These are phyloP conservation scores for Cariama cristata DNA, from an alignment of 2,113 vertebrate genomes.

Conservation along the genomic window DNA sequence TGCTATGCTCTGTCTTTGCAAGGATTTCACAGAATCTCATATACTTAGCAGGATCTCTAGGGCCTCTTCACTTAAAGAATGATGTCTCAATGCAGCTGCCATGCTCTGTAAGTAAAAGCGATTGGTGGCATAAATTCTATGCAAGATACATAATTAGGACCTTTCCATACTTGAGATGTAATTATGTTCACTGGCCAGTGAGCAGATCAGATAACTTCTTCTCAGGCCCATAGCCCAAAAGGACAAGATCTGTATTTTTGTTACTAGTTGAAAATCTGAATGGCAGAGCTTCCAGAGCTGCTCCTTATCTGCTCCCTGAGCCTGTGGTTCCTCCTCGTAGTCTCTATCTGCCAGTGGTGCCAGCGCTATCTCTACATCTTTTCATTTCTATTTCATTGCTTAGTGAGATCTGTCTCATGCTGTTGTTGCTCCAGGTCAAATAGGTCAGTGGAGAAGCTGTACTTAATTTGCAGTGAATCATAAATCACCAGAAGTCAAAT, in stretches of 20 bases:
- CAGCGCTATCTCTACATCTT: neutral
- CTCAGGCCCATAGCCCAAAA: neutral
- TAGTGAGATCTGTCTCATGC: neutral
- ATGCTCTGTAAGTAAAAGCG: neutral
- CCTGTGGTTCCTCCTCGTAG: accelerated
- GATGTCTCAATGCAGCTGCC: neutral
- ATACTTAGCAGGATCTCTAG: neutral
- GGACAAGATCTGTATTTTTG: neutral
- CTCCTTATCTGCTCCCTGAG: neutral
- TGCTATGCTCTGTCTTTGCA: neutral
- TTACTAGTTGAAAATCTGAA: neutral
- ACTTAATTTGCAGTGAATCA: neutral
- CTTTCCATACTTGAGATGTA: neutral
- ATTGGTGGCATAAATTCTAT: neutral
- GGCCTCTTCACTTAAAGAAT: neutral
- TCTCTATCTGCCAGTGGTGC: neutral
- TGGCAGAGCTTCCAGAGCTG: neutral
- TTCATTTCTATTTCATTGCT: neutral
- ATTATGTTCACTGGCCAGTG: neutral
- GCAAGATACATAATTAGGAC: neutral
- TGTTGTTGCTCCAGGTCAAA: neutral
- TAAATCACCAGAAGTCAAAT: neutral
- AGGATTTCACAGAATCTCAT: neutral
- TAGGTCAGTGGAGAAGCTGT: neutral
- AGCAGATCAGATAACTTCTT: neutral